Evolutionary conservation across 2,113 vertebrate species (phyloP), one percentile per base, ranked within the genome.

Genomic region (Urocitellus parryii): DNA sequence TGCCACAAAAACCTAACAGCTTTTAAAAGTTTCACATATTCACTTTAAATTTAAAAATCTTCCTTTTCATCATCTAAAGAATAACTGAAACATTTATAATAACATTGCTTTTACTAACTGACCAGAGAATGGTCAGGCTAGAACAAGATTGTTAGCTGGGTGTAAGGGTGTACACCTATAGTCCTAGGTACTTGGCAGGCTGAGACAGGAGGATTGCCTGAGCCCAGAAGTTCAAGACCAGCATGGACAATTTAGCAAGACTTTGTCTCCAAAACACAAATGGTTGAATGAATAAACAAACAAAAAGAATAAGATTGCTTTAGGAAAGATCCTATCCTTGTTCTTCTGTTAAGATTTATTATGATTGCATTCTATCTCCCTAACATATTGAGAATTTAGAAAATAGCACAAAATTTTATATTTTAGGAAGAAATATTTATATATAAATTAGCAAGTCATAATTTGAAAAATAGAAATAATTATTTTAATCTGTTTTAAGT

Each of bases 391-490:
- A 80, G 56, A 84, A 84, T 53, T 80, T 56, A 9, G 42, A 53
- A 76, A 63, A 45, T 18, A 84, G 63, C n/a, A 96, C n/a, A 85
- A 5, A 4, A 63, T 8, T 79, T 61, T 79, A 6, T 63, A 83
- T 68, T 91, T 91, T 76, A 93, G 16, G 42, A 81, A 91, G 51
- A 13, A 82, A n/a, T 61, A 58, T 17, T 85, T 4, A 32, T 80
- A 2, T 70, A 22, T 1, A 72, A 84, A 70, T 53, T 45, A 96
- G 37, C 27, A 88, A 85, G 29, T 51, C 20, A 81, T 53, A 81
- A 79, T 81, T 96, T 56, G 4, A 80, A 96, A 96, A 42, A 76
- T 48, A 51, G 22, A 95, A 90, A 63, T 68, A 58, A 61, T 73
- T 79, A 93, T 65, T 94, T 78, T 67, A 95, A 78, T 5, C 4